Base-by-base conservation (phyloP, 1,140 invertebrate species). In the Ladona fulva region DNA sequence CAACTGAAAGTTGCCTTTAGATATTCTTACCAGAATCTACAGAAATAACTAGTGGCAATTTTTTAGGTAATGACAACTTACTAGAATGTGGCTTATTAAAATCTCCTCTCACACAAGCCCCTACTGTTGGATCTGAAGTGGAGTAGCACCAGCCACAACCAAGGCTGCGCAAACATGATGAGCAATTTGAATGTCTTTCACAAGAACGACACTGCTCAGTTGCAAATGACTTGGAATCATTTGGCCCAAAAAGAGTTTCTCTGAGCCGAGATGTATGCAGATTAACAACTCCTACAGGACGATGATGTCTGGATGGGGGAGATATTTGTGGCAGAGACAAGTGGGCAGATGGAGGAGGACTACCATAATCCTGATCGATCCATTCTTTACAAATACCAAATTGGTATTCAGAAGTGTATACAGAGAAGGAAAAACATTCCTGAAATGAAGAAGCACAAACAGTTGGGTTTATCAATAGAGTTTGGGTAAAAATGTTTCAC, bases 141-240 rank as follows among this genome's bases (percentile, higher is more conserved):
- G 93, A 93, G 81, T 95, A 94, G 85, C 96, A 98, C 97, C 97
- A 99, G 10, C 96, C 96, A 85, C 97, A 98, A 76, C 93, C 92
- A 74, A 96, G 87, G 0, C 92, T 91, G 14, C 90, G 88, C 42
- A 97, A 83, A 83, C 96, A 98, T 0, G 89, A 87, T 0, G 91
- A 90, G 82, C 96, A 98, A 77, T 94, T 94, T 0, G 85, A 86
- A 81, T 94, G 91, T 3, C 89, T 86, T 14, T 89, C 88, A 83
- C 96, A 97, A 24, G 93, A 92, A 82, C 93, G 92, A 84, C 96
- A 98, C 80, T 91, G 89, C 81, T 91, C 88, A 76, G 87, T 86
- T 66, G 52, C n/a, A 42, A 25, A 19, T 3, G 52, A 6, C 16
- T 22, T 16, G 14, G 52, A 66, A 37, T 37, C 29, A 8, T 37